A percentile compares a stretch with the other conserved stretches of the same genome.
phyloP scores from a whole-genome alignment of 92 coral and sea anemone genomes.

The Isaurus tuberculatus region DNA sequence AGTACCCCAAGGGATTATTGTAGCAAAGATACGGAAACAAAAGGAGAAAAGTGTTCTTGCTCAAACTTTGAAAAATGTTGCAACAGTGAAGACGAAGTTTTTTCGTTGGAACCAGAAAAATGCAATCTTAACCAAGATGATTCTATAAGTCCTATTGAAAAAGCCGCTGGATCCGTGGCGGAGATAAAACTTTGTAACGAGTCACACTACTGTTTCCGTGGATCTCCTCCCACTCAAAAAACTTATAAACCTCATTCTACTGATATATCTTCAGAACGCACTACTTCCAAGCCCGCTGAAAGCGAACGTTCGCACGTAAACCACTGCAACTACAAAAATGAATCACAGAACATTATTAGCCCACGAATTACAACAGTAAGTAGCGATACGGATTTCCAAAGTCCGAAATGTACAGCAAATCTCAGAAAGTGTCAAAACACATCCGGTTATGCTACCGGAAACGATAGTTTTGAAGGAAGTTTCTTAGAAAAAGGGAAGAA shows the following conservation, averaged over 20 bases:
- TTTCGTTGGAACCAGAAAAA: constrained; percentile 6
- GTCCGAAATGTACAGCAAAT: constrained; percentile 1
- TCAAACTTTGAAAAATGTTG: neutral
- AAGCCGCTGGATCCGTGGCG: constrained; percentile 9
- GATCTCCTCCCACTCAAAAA: neutral
- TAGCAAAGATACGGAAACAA: neutral
- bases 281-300: neutral
- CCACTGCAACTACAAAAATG: neutral
- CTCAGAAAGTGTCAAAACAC: constrained; percentile 31
- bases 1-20: constrained; percentile 27
- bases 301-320: neutral
- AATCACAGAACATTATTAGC: neutral
- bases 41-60: neutral
- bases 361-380: neutral
- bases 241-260: too few species aligned
- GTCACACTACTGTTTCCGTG: neutral
- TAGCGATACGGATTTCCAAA: neutral
- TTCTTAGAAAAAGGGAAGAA: constrained; percentile 25
- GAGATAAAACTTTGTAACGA: neutral
- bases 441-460: constrained; percentile 62
- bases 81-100: neutral
- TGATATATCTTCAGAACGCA: too few species aligned
- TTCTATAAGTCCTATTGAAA: constrained; percentile 26
- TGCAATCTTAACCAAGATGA: neutral
- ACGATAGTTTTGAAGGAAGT: constrained; percentile 38